phyloP scores from a whole-genome alignment of 2,797 vertebrate species.

The Esox masquinongy region DNA sequence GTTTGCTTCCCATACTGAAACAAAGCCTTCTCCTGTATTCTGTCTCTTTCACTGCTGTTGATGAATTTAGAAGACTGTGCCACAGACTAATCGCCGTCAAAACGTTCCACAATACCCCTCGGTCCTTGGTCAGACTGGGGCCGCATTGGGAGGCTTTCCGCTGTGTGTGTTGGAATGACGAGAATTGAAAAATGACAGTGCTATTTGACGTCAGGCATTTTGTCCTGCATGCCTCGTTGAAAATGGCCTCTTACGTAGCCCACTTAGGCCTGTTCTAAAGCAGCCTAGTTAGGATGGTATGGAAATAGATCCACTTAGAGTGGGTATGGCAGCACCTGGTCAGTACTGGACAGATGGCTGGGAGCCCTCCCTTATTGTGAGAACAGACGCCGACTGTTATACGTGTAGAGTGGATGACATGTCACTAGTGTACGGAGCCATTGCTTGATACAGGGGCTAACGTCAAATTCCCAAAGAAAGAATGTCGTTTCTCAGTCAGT shows the following conservation, averaged over 20 bases:
- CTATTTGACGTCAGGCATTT: conserved; percentile 36
- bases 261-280: conserved; percentile 31
- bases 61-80: conserved; percentile 20
- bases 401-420: conserved; percentile 45
- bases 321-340: conserved; percentile 64
- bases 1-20: conserved; percentile 40
- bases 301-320: conserved; percentile 51
- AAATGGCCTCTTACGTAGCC: conserved; percentile 46
- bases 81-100: conserved; percentile 58
- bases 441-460: conserved; percentile 19
- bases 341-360: conserved; percentile 64
- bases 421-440: conserved; percentile 22
- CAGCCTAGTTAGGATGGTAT: not conserved
- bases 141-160: conserved; percentile 33
- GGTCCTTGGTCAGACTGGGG: conserved; percentile 22
- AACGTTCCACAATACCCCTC: conserved; percentile 45
- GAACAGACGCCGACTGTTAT: conserved; percentile 17
- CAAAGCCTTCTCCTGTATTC: conserved; percentile 21
- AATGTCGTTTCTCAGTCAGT: no score
- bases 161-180: conserved; percentile 15
- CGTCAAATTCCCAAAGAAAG: no score
- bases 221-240: conserved; percentile 46
- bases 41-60: conserved; percentile 25
- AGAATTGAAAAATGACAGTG: conserved; percentile 41
- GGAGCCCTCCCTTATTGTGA: conserved; percentile 46